Evolutionary conservation across 2,797 vertebrate genomes (phyloP), one percentile per base, ranked within the genome.

Genomic region (Sciurus vulgaris): DNA sequence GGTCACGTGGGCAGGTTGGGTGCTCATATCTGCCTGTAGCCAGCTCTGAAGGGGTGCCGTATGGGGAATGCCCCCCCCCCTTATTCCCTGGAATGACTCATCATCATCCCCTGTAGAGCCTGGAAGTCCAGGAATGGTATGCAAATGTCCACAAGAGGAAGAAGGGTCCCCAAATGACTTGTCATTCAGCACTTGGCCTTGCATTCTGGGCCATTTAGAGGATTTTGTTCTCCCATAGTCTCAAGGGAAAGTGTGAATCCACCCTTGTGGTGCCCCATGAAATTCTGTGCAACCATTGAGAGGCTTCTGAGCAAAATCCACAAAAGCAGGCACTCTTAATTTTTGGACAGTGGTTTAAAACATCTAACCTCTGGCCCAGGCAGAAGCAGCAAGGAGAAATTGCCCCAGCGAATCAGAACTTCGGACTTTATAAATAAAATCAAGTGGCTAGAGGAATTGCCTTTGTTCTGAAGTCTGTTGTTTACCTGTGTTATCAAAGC

Each of bases 191-290:
- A 3, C 0, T 1, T 33, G 33, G 38, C 78, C 83, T 70, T 47
- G 30, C 13, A 0, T 12, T 33, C 49, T 0, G 3, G 61, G 24
- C 47, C 17, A 0, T 13, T 12, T 10, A 22, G 35, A 26, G 56
- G 67, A 22, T 65, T 65, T 65, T 15, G 7, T 65, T 81, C 49
- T 38, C 33, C 44, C 5, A 0, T 15, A 9, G 54, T 73, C 28
- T 15, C n/a, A 18, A 72, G 44, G 44, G 38, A 59, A n/a, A 30
- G 49, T 8, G 0, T 11, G 51, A 54, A 11, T 49, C 47, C 82
- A 5, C 33, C 69, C 18, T 49, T 3, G 5, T 24, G 49, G 44
- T 5, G 30, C 30, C 10, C 28, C 1, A 1, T 1, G 1, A 6
- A 38, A 77, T 12, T 56, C 51, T 51, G 22, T 18, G 38, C 22